Base-by-base conservation (phyloP, 2,888 invertebrate species). In the Euzophera pinguis region DNA sequence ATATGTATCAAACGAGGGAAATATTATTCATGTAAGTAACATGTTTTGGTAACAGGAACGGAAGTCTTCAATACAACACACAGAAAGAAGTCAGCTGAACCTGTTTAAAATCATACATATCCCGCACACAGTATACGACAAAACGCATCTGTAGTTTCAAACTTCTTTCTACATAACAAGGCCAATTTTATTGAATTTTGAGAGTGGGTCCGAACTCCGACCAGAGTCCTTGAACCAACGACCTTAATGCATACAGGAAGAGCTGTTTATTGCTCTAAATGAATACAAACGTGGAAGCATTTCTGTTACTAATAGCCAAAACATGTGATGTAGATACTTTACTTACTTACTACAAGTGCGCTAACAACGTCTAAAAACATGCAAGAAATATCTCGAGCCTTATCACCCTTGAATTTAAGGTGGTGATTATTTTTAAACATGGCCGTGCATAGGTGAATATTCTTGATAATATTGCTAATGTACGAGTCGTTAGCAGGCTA, bases 391-490 rank as follows among this genome's bases (percentile, higher is more conserved):
- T n/a, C n/a, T 43, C 10, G 9, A 9, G 13, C 10, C 12, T 45
- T 45, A 32, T 10, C 0, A 13, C 13, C 14, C 3, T 32, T 10
- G 16, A 45, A 32, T 16, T 45, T 14, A 32, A 45, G n/a, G 45
- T 32, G 45, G 29, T 13, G 9, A 45, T 32, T 45, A 45, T 34
- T 32, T 29, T 45, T 32, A 32, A 13, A 45, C 29, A 45, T 45
- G 27, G n/a, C 27, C 14, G 29, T 34, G 32, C 16, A 47, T 47
- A 45, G 32, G 32, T 12, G 32, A 32, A 47, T 29, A 38, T 37
- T 37, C 13, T 22, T 22, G 49, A 22, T 49, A 49, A 49, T 29
- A 39, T 14, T 29, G 49, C 49, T 50, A 50, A 50, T 50, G 16
- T 32, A 32, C 10, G 5, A 38, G 22, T 14, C 14, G 29, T 50